Evolutionary conservation across 2,888 invertebrate species (phyloP).

Genomic region (Diachrysia chrysitis): DNA sequence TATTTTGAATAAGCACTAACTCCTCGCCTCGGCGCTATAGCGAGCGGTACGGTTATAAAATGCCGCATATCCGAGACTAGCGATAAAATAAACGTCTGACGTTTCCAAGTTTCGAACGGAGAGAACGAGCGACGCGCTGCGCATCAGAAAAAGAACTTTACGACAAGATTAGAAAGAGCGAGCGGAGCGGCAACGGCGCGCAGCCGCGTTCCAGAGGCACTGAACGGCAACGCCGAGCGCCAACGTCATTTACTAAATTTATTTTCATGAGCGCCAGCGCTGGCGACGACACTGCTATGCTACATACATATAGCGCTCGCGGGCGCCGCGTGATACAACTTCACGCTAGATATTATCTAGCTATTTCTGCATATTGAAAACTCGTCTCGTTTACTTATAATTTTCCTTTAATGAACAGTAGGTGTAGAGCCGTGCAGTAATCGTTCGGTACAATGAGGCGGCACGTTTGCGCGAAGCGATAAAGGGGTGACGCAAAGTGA

Average conservation of each 20-base stretch:
- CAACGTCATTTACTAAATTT: conserved; percentile 89
- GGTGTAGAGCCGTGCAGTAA: conserved; percentile 65
- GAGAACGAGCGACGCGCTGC: conserved; percentile 86
- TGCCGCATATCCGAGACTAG: conserved; percentile 82
- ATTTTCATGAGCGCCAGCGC: conserved; percentile 89
- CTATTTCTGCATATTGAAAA: conserved; percentile 78
- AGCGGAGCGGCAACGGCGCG: conserved; percentile 86
- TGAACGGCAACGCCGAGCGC: conserved; percentile 84
- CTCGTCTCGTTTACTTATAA: conserved; percentile 70
- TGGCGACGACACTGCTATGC: conserved; percentile 83
- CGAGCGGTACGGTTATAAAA: conserved; percentile 83
- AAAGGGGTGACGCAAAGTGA: conserved; percentile 88
- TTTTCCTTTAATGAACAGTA: conserved; percentile 66
- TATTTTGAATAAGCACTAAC: conserved; percentile 83
- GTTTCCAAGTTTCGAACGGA: conserved; percentile 86
- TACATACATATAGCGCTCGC: conserved; percentile 72
- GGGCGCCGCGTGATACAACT: conserved; percentile 77
- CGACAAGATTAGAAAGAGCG: conserved; percentile 90
- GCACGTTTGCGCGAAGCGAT: conserved; percentile 83
- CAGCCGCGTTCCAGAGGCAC: conserved; percentile 86
- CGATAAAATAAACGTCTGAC: conserved; percentile 88
- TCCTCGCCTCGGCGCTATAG: conserved; percentile 71
- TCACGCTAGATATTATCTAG: conserved; percentile 76
- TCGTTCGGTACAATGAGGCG: conserved; percentile 75
- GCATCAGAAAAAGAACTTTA: conserved; percentile 90